phyloP scores from a whole-genome alignment of 2,888 invertebrate species.

The Branchellion lobata region DNA sequence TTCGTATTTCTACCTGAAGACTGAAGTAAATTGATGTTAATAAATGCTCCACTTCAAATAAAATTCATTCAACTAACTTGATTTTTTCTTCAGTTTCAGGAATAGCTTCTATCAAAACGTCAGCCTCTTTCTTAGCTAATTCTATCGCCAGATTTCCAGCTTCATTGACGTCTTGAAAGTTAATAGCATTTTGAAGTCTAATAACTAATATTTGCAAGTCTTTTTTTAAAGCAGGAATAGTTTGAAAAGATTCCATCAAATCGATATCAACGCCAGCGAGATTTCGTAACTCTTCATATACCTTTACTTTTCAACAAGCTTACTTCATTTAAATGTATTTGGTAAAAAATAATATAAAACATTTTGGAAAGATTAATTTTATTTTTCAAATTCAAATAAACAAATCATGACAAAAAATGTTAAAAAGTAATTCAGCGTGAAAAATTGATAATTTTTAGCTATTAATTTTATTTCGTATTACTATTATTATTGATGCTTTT shows the following conservation, averaged over 20 bases:
- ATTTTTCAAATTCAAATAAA: neutral
- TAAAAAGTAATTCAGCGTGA: neutral
- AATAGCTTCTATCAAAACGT: neutral
- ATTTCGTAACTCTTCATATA: no score
- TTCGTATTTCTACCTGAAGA: neutral
- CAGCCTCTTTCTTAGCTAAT: neutral
- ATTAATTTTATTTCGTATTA: slow-evolving; percentile 14
- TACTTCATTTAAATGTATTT: neutral
- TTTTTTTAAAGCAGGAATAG: neutral
- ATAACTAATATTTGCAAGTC: neutral
- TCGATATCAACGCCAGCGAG: no score
- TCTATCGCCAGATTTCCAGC: neutral
- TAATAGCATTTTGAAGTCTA: slow-evolving; percentile 14
- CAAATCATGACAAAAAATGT: neutral
- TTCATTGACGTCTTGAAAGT: neutral
- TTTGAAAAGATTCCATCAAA: neutral
- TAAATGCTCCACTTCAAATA: no score
- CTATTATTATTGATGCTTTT: slow-evolving; percentile 37
- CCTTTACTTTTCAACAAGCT: neutral
- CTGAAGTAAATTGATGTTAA: neutral
- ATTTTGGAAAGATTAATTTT: neutral
- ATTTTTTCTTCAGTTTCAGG: slow-evolving; percentile 7
- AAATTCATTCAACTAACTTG: no score
- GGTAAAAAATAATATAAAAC: neutral
- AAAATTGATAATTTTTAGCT: neutral